Percentiles rank a stretch among this genome's conserved stretches.
Evolutionary conservation across 2,888 invertebrate genomes (phyloP).

Genomic region (Synergus laeviventris): DNA sequence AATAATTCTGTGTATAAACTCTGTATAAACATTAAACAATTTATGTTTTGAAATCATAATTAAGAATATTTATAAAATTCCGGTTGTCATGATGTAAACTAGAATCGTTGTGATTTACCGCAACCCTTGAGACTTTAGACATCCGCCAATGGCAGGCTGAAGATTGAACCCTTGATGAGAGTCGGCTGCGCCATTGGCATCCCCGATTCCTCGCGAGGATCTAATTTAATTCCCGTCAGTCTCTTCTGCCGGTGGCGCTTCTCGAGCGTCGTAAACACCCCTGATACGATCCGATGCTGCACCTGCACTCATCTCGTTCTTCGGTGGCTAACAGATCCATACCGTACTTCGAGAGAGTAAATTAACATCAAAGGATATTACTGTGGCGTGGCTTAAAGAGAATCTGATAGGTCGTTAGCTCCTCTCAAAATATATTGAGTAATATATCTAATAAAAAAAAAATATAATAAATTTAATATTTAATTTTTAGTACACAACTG

Average conservation of each 20-base stretch:
- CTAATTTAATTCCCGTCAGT: conserved; percentile 68
- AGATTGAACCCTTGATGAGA: conserved; percentile 49
- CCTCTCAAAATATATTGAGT: neutral
- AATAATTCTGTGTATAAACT: too few relatives aligned
- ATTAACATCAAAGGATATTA: conserved; percentile 41
- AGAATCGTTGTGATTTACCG: neutral
- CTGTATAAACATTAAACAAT: too few relatives aligned
- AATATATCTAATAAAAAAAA: too few relatives aligned
- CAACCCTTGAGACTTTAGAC: conserved; percentile 16
- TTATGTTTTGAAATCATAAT: too few relatives aligned
- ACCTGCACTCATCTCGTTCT: conserved; percentile 56
- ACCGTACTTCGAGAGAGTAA: conserved; percentile 49
- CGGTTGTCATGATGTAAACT: neutral
- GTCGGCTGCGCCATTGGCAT: conserved; percentile 54
- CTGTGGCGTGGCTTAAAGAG: conserved; percentile 2
- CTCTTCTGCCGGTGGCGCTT: conserved; percentile 55
- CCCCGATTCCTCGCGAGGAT: conserved; percentile 61
- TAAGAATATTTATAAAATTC: too few relatives aligned
- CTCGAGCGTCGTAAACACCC: conserved; percentile 65
- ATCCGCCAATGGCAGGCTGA: conserved; percentile 40
- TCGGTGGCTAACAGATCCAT: conserved; percentile 45
- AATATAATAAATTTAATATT: neutral
- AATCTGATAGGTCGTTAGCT: neutral
- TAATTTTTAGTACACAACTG: neutral
- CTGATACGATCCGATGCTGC: conserved; percentile 58